phyloP scores from a whole-genome alignment of 2,797 vertebrate species.

The Tympanoctomys barrerae region DNA sequence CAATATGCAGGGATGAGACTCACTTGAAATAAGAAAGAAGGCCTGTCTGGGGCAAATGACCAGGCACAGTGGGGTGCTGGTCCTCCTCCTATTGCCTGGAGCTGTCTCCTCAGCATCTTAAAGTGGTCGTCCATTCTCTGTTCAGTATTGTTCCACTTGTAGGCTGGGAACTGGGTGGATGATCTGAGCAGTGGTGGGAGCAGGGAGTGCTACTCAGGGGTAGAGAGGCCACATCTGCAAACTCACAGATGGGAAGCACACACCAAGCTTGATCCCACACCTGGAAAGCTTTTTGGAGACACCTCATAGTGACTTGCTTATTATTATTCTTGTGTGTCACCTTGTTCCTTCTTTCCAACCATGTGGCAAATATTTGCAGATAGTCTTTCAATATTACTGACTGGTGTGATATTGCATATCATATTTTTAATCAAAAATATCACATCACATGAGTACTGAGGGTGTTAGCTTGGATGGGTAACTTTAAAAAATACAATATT shows the following conservation, averaged over 20 bases:
- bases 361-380: background rate
- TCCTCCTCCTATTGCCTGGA: background rate
- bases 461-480: slow-evolving; percentile 25
- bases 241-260: slow-evolving; percentile 51
- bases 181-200: background rate
- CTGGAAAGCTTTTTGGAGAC: background rate
- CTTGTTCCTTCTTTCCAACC: background rate
- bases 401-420: slow-evolving; percentile 13
- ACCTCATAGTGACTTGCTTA: background rate
- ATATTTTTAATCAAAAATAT: slow-evolving; percentile 46
- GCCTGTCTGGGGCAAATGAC: background rate
- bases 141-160: slow-evolving; percentile 2
- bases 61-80: background rate
- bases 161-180: background rate
- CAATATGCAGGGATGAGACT: background rate
- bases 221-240: background rate
- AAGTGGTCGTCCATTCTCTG: background rate
- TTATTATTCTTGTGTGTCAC: background rate
- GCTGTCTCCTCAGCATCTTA: slow-evolving; percentile 15
- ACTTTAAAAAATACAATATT: slow-evolving; percentile 64
- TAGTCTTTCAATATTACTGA: background rate
- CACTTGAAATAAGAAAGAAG: background rate
- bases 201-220: slow-evolving; percentile 1
- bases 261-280: background rate
- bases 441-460: background rate